Conservation (phyloP, 1,140 invertebrate species). For the Nephila pilipes region DNA sequence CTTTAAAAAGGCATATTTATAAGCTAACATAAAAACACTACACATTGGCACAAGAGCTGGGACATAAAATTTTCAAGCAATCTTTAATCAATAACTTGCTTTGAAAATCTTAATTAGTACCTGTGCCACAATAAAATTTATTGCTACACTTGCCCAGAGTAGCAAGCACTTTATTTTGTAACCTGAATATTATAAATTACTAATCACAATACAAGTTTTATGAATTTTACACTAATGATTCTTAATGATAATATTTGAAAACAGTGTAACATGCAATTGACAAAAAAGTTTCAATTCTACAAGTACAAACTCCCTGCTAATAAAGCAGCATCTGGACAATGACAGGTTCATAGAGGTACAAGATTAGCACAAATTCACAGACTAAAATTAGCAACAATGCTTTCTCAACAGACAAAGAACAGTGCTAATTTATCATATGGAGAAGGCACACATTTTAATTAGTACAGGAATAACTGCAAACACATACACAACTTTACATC, state of each 20-base stretch:
- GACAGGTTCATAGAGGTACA: conserved; percentile 46
- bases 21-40: neutral
- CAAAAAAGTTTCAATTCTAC: conserved; percentile 10
- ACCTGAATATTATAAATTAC: neutral
- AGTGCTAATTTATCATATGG: conserved; percentile 71
- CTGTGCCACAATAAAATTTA: neutral
- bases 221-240: neutral
- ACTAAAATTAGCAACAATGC: conserved; percentile 62
- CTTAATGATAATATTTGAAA: conserved; percentile 14
- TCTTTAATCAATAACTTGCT: too few relatives aligned
- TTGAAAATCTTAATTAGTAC: neutral
- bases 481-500: conserved; percentile 59
- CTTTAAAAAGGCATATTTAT: neutral
- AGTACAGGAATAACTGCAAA: conserved; percentile 69
- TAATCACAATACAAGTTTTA: neutral
- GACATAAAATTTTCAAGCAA: neutral
- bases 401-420: conserved; percentile 43
- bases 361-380: conserved; percentile 67
- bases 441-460: conserved; percentile 75
- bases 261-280: conserved; percentile 25
- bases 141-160: neutral
- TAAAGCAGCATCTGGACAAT: conserved; percentile 53
- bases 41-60: neutral
- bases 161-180: neutral
- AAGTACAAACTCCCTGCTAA: neutral